These are phyloP conservation scores for Siderastrea radians DNA, from an alignment of 92 coral and sea anemone genomes.

Conservation along the genomic window DNA sequence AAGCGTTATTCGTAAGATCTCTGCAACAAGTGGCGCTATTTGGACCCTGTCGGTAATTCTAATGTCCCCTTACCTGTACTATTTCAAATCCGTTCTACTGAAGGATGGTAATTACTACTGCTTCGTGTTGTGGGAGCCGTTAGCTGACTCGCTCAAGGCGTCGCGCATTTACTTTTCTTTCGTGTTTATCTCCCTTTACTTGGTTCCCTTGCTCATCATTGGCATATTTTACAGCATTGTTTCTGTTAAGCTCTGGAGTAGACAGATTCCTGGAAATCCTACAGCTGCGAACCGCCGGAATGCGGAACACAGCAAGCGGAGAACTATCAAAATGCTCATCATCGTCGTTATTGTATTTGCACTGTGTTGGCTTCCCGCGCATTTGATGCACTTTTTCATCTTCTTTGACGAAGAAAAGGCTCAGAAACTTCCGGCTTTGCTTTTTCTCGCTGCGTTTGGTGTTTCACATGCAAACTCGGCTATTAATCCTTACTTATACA, in stretches of 20 bases:
- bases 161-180: conserved; percentile 59
- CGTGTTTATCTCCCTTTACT: conserved; percentile 59
- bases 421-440: conserved; percentile 22
- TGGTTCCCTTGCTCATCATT: conserved; percentile 63
- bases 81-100: conserved; percentile 9
- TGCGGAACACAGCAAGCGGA: conserved; percentile 64
- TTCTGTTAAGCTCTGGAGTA: conserved; percentile 81
- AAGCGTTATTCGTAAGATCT: conserved; percentile 66
- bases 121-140: conserved; percentile 53
- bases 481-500: conserved; percentile 79
- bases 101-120: conserved; percentile 53
- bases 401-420: conserved; percentile 34
- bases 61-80: conserved; percentile 68
- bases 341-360: conserved; percentile 77
- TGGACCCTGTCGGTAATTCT: conserved; percentile 65
- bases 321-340: conserved; percentile 81
- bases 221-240: conserved; percentile 68
- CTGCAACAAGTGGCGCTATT: conserved; percentile 53
- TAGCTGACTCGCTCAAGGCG: conserved; percentile 30
- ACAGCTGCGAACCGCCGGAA: conserved; percentile 56
- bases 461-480: conserved; percentile 80
- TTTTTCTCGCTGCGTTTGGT: conserved; percentile 53
- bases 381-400: conserved; percentile 72
- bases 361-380: conserved; percentile 83
- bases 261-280: conserved; percentile 85